phyloP scores from a whole-genome alignment of 2,797 vertebrate species.

The Lagorchestes hirsutus region DNA sequence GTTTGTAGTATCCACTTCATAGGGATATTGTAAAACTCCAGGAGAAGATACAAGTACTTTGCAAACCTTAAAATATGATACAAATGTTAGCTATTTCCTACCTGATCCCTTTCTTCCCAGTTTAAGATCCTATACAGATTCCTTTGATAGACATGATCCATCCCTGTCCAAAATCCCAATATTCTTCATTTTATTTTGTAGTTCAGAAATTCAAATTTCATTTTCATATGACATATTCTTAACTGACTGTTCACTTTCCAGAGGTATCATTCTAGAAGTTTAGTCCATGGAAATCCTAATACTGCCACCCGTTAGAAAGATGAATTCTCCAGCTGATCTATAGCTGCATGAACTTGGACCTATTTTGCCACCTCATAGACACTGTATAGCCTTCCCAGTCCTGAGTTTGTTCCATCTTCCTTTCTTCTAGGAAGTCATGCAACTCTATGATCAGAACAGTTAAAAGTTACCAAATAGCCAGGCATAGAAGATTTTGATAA shows the following conservation, averaged over 20 bases:
- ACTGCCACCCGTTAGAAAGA: no score
- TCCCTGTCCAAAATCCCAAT: background rate
- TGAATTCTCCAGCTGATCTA: no score
- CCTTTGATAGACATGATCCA: background rate
- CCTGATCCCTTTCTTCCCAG: background rate
- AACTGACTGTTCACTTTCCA: background rate
- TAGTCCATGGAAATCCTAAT: no score
- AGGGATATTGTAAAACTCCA: background rate
- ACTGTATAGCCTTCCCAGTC: background rate
- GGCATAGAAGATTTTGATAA: background rate
- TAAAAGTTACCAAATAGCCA: background rate
- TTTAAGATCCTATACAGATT: background rate
- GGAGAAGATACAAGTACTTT: background rate
- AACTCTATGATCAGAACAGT: background rate
- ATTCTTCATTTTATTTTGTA: background rate
- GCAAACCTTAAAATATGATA: background rate
- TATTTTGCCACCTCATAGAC: no score
- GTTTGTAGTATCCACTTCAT: background rate
- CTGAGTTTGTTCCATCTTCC: background rate
- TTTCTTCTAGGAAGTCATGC: background rate
- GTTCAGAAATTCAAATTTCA: background rate
- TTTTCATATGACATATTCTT: background rate
- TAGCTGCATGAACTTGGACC: no score
- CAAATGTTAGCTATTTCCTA: background rate
- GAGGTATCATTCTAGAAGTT: no score